phyloP scores from a whole-genome alignment of 2,797 vertebrate species.

The Nyctibius grandis region DNA sequence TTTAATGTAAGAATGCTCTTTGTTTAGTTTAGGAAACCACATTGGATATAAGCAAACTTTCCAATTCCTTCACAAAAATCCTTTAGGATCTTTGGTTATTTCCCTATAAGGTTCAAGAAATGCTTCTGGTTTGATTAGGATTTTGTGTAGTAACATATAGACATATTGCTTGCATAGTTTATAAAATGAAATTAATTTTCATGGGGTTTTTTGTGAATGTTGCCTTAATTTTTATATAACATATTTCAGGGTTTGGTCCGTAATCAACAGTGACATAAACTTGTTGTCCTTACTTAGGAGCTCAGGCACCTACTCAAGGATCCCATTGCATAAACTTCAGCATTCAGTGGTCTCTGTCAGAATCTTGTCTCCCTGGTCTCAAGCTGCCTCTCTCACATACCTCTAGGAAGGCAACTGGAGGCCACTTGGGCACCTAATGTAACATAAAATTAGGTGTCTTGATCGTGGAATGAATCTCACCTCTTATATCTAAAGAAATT shows the following conservation, averaged over 20 bases:
- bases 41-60: neutral
- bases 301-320: accelerated
- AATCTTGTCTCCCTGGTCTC: neutral
- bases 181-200: neutral
- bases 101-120: neutral
- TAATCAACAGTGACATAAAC: neutral
- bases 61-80: neutral
- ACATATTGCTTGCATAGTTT: neutral
- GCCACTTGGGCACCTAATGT: neutral
- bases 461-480: neutral
- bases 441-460: neutral
- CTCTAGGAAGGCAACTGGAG: neutral
- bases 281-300: neutral
- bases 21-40: neutral
- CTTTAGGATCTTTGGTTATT: neutral
- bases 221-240: neutral
- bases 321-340: neutral
- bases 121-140: neutral
- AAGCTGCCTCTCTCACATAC: neutral
- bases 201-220: neutral
- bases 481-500: neutral
- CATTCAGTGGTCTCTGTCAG: neutral
- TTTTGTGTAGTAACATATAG: neutral
- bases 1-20: neutral
- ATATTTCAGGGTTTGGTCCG: neutral